Base-by-base conservation (phyloP, 2,797 vertebrate species). In the Acridotheres tristis region DNA sequence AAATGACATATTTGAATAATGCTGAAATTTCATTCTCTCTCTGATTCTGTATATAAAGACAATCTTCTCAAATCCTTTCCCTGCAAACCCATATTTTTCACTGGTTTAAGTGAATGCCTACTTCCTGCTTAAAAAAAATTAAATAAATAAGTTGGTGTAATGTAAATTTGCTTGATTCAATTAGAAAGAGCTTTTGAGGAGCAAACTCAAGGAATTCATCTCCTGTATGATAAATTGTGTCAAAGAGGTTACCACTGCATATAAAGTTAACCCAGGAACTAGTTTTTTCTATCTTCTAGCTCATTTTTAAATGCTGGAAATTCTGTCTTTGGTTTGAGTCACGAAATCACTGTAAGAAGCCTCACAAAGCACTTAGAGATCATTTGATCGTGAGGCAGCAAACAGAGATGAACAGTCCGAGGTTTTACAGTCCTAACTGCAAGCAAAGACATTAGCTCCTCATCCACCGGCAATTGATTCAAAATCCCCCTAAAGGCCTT, bases 101-200 rank as follows among this genome's bases (percentile, higher is more conserved):
- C 10, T 2, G 2, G 14, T 88, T 66, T 74, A 74, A 80, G 40
- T 45, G 57, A 61, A 77, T 77, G 29, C 23, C 23, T 88, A 19
- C 34, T 77, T 89, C 20, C 50, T 67, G 16, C 50, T 86, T 69
- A 9, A 73, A 86, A 71, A 72, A 53, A 73, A 38, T 11, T 69
- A 40, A 43, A 20, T 19, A 54, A 65, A 30, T 62, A 71, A 67
- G 29, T 79, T 67, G n/a, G 10, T 78, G 26, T 76, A 84, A 93
- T 84, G 34, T 84, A 84, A 89, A 83, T 89, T 62, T 85, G 43
- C 40, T 91, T 81, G 59, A 88, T 95, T 91, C 55, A 63, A 45
- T 93, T 86, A 83, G 53, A 68, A 91, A 27, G 51, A 77, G 47
- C 53, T 63, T 96, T 78, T 78, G 43, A 7, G 2, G 25, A 78